Evolutionary conservation across 2,888 invertebrate genomes (phyloP).

Genomic region (Ennomos erosarius): DNA sequence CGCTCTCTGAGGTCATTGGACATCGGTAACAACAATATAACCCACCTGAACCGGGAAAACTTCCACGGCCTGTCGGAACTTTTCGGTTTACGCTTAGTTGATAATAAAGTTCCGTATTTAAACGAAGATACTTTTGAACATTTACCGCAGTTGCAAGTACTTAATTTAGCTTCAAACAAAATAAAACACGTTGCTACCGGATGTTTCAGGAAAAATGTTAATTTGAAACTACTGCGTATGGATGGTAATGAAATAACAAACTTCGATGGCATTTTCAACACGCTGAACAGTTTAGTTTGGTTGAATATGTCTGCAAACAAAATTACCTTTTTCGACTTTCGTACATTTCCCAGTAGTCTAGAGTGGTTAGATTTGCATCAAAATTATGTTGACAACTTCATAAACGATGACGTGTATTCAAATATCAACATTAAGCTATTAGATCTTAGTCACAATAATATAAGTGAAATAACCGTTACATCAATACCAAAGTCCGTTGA

Average conservation of each 20-base stretch:
- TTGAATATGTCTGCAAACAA: constrained; percentile 92
- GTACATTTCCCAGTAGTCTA: constrained; percentile 89
- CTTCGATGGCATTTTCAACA: constrained; percentile 89
- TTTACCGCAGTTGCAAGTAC: constrained; percentile 89
- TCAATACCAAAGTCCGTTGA: constrained; percentile 90
- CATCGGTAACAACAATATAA: constrained; percentile 92
- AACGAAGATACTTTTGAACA: constrained; percentile 90
- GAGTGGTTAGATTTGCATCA: constrained; percentile 93
- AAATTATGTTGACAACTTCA: constrained; percentile 88
- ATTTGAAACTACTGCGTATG: constrained; percentile 89
- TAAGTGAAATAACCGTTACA: constrained; percentile 87
- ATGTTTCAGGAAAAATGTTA: constrained; percentile 90
- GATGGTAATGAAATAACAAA: constrained; percentile 92
- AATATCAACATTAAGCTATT: constrained; percentile 88
- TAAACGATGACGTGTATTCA: constrained; percentile 82
- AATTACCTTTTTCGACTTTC: constrained; percentile 90
- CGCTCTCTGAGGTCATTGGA: constrained; percentile 90
- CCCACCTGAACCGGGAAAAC: constrained; percentile 88
- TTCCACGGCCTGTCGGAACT: constrained; percentile 90
- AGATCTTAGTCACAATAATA: constrained; percentile 90
- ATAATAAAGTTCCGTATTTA: constrained; percentile 91
- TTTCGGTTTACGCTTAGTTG: constrained; percentile 91
- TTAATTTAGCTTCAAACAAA: constrained; percentile 92
- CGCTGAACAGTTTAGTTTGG: constrained; percentile 89
- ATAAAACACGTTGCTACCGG: constrained; percentile 89